Conservation (phyloP, 2,888 invertebrate genomes). For the Mechanitis messenoides region DNA sequence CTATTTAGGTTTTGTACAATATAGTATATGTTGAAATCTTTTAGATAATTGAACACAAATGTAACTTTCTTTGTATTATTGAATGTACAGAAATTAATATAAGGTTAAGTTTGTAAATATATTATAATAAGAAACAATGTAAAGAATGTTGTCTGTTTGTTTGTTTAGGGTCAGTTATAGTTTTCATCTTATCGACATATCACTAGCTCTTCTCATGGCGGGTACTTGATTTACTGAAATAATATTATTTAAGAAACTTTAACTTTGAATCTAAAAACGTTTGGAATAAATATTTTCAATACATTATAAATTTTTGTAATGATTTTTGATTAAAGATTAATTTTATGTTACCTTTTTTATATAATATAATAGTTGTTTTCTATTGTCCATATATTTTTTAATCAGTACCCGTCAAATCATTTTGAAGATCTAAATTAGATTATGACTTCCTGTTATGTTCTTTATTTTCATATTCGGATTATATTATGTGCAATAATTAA, state of each 20-base stretch:
- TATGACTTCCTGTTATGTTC: background rate
- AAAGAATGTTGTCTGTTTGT: constrained; percentile 38
- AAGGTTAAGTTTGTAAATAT: constrained; percentile 63
- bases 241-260: no score
- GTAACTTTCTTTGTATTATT: constrained; percentile 20
- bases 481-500: background rate
- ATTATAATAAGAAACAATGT: constrained; percentile 43
- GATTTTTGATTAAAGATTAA: no score
- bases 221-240: background rate
- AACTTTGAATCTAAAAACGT: no score
- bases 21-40: constrained; percentile 21
- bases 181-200: constrained; percentile 37
- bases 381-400: background rate
- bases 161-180: constrained; percentile 32
- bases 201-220: constrained; percentile 26
- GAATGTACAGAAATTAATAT: constrained; percentile 38
- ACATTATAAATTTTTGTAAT: background rate
- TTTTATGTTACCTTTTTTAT: no score
- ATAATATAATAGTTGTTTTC: no score
- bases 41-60: constrained; percentile 21
- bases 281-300: constrained; percentile 3
- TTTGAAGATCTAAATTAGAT: background rate
- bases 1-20: constrained; percentile 25
- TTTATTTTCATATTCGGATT: background rate
- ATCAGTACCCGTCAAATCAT: background rate